Conservation (phyloP, 2,888 invertebrate species). For the Tipula helvola region DNA sequence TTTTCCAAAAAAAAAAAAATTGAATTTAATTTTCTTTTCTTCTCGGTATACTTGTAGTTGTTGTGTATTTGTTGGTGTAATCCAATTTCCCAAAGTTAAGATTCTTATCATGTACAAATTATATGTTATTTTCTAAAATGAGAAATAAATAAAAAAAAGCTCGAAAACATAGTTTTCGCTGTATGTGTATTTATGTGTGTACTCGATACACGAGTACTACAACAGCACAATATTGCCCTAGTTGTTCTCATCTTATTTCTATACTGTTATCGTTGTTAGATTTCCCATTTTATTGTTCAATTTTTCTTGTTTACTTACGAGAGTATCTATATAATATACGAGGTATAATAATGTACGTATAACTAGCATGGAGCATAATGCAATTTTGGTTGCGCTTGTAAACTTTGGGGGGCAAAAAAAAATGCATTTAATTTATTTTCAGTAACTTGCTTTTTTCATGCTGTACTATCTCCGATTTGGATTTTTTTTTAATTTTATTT, state of each 20-base stretch:
- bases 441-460: not conserved
- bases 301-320: not conserved
- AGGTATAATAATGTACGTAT: too few relatives aligned
- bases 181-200: too few relatives aligned
- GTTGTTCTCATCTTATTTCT: not conserved
- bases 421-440: not conserved
- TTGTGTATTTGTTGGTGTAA: not conserved
- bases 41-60: not conserved
- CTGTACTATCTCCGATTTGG: not conserved
- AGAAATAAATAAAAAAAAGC: not conserved
- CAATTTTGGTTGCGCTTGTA: not conserved
- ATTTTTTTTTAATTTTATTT: not conserved
- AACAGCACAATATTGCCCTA: not conserved
- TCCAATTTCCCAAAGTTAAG: not conserved
- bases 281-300: not conserved
- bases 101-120: constrained; percentile 10
- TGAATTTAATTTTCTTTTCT: not conserved
- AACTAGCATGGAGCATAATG: not conserved
- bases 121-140: not conserved
- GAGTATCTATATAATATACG: not conserved
- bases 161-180: not conserved
- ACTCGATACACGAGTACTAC: not conserved
- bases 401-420: not conserved
- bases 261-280: not conserved
- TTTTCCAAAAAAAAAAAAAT: not conserved